Evolutionary conservation across 1,140 invertebrate species (phyloP).

Genomic region (Drosophila takahashii): DNA sequence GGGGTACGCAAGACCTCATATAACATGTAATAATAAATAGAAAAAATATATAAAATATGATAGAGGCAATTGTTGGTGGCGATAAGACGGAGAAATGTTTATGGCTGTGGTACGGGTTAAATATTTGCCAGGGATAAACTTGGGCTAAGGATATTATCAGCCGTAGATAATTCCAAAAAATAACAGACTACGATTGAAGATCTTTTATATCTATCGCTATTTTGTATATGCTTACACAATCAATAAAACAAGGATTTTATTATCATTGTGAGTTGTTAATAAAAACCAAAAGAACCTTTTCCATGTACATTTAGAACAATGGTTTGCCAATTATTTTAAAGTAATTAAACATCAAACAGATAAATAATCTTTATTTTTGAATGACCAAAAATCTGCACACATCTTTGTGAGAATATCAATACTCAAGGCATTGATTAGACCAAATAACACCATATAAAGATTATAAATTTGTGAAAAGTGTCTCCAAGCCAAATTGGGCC

Average conservation of each 20-base stretch:
- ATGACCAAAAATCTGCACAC: neutral
- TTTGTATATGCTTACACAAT: neutral
- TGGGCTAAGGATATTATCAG: constrained; percentile 28
- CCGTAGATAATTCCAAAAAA: neutral
- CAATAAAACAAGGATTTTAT: too few relatives aligned
- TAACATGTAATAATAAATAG: constrained; percentile 63
- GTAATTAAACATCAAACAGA: neutral
- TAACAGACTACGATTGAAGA: too few relatives aligned
- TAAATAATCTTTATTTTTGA: neutral
- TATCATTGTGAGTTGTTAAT: too few relatives aligned
- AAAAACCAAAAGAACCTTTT: neutral
- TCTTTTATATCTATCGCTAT: neutral
- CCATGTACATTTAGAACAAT: neutral
- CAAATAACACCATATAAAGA: neutral
- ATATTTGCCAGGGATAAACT: constrained; percentile 53
- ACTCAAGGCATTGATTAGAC: neutral
- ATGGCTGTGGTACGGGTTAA: constrained; percentile 11
- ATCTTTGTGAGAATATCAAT: neutral
- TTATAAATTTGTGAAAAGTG: neutral
- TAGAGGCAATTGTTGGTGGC: constrained; percentile 10
- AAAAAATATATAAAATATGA: constrained; percentile 36
- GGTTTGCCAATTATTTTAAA: neutral
- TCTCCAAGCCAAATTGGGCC: neutral
- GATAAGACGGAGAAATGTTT: constrained; percentile 18
- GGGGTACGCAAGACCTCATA: constrained; percentile 29